Base-by-base conservation (phyloP, 1,140 invertebrate genomes). In the Penaeus chinensis region DNA sequence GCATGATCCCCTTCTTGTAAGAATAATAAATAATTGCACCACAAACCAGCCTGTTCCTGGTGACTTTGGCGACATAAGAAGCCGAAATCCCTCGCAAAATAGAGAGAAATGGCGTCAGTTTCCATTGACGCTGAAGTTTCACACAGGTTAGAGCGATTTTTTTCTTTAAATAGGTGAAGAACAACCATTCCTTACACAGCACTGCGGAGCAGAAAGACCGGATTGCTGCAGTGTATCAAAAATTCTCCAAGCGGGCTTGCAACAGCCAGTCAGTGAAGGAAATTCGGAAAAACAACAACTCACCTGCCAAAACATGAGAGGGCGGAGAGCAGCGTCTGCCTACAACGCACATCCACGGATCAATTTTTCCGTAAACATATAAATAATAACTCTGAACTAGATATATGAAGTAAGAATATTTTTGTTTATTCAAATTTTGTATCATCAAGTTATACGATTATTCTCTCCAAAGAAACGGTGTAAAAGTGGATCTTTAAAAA, bases 251-350 rank as follows among this genome's bases (percentile, higher is more conserved):
- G 54, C 11, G 54, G 54, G 54, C 16, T 54, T 16, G 54, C 16
- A 54, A 54, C 54, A 54, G 54, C 54, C 54, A 54, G 54, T 16
- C 54, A 54, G 54, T 54, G 54, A 54, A 54, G 54, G 54, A 54
- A 86, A 86, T 74, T 42, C 7, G 81, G 84, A 80, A 61, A 81
- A 86, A 86, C 77, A 86, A 47, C 61, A 74, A 74, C 69, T 24
- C 61, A 83, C 80, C 85, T 87, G 85, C 80, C 85, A 87, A 74
- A 87, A 87, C 85, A 87, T 82, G 74, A 78, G 79, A 87, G 85
- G 85, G 85, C 22, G 80, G 69, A 86, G 77, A 82, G 80, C 37
- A 87, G 60, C 85, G 85, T 87, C 85, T 77, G 80, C 80, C 69
- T 54, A 54, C 54, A 63, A n/a, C 85, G 82, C 66, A 63, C 69